These are phyloP conservation scores for Holacanthella duospinosa DNA, from an alignment of 2,888 invertebrate genomes.

Conservation along the genomic window DNA sequence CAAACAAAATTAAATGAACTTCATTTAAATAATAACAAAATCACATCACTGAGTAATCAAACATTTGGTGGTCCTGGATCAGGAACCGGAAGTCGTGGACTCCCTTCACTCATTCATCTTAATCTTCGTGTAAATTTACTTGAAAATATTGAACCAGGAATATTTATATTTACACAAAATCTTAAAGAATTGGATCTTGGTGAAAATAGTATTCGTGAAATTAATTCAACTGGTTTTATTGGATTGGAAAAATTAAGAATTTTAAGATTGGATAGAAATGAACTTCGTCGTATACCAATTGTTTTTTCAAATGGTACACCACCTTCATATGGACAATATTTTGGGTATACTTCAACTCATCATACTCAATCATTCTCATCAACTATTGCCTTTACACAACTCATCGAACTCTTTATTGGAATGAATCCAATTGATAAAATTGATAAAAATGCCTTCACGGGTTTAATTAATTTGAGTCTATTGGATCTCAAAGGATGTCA, in stretches of 20 bases:
- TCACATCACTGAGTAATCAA: constrained; percentile 64
- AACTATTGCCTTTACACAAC: background rate
- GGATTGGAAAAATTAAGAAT: constrained; percentile 65
- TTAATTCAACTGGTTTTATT: constrained; percentile 65
- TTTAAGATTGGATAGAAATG: constrained; percentile 73
- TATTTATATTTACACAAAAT: constrained; percentile 62
- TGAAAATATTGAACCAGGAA: constrained; percentile 62
- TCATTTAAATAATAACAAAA: constrained; percentile 72
- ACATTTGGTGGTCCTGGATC: constrained; percentile 57
- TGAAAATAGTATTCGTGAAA: constrained; percentile 65
- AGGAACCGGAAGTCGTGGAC: background rate
- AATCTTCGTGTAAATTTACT: constrained; percentile 71
- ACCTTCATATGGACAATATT: background rate
- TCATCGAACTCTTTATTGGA: constrained; percentile 65
- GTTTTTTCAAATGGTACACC: constrained; percentile 24
- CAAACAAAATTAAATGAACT: constrained; percentile 72
- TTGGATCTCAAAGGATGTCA: constrained; percentile 72
- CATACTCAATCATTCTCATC: no score
- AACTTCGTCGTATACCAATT: constrained; percentile 59
- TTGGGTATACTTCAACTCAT: constrained; percentile 12
- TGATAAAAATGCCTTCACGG: constrained; percentile 66
- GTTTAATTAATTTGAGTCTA: constrained; percentile 61
- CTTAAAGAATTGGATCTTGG: constrained; percentile 77
- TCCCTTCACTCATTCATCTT: constrained; percentile 58
- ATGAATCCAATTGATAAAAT: constrained; percentile 67